A percentile compares a stretch with the other conserved stretches of the same genome.
Evolutionary conservation across 2,797 vertebrate species (phyloP).

Genomic region (Coregonus sp.): DNA sequence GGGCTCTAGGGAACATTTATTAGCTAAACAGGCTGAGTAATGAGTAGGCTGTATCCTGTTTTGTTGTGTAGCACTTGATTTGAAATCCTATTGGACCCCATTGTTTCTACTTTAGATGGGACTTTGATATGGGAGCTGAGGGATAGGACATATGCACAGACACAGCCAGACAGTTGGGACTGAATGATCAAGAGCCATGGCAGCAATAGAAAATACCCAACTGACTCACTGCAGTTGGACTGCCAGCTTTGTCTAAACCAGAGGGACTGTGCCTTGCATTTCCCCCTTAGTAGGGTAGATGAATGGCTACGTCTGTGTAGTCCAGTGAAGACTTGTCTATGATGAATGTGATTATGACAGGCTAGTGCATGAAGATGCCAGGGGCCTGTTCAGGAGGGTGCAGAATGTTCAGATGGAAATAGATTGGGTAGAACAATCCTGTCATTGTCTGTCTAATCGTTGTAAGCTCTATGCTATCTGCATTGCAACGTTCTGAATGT

Average conservation of each 20-base stretch:
- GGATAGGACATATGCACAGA: conserved; percentile 32
- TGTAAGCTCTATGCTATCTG: too few species aligned
- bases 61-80: conserved; percentile 44
- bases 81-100: conserved; percentile 52
- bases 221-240: conserved; percentile 25
- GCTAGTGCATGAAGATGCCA: neutral
- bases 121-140: conserved; percentile 36
- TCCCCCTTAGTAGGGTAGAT: conserved; percentile 45
- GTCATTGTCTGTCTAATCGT: neutral
- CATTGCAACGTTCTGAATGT: neutral
- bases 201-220: conserved; percentile 44
- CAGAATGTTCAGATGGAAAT: neutral
- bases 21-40: conserved; percentile 29
- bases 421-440: neutral
- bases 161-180: conserved; percentile 23
- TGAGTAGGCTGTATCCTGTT: conserved; percentile 56
- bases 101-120: conserved; percentile 61
- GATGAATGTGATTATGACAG: neutral
- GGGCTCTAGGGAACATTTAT: conserved; percentile 46
- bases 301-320: conserved; percentile 55
- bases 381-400: too few species aligned
- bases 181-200: conserved; percentile 26
- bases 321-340: neutral
- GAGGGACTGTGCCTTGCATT: conserved; percentile 56
- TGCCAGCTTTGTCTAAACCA: conserved; percentile 59